Conservation (phyloP, 2,797 vertebrate genomes). For the Onychomys torridus region DNA sequence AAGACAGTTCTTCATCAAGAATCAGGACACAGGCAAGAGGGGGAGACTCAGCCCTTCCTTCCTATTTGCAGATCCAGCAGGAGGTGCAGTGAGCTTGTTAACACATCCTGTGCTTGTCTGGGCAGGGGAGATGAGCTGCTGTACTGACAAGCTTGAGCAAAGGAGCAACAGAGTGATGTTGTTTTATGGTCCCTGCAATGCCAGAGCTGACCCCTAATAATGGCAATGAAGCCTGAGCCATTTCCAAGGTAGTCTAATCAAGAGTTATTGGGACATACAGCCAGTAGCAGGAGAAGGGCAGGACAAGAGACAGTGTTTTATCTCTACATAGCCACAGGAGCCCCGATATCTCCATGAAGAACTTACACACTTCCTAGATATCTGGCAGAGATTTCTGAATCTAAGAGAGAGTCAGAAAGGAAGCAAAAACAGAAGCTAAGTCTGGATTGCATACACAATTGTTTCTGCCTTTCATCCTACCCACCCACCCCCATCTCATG, state of each 20-base stretch:
- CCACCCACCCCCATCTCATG: no score
- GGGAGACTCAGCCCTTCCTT: neutral
- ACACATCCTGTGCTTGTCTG: no score
- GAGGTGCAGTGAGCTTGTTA: neutral
- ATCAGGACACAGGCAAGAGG: neutral
- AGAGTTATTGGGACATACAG: neutral
- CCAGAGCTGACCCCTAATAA: neutral
- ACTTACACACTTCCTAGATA: neutral
- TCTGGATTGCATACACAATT: neutral
- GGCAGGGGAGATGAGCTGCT: neutral
- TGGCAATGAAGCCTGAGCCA: no score
- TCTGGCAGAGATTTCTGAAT: neutral
- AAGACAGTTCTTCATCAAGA: neutral
- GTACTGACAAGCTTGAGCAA: neutral
- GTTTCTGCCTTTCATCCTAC: no score
- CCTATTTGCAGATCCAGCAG: neutral
- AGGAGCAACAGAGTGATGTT: accelerated
- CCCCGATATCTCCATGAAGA: neutral
- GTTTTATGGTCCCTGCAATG: no score
- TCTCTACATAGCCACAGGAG: no score
- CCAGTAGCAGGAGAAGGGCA: neutral
- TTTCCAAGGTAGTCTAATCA: neutral
- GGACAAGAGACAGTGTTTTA: neutral
- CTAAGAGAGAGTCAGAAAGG: no score
- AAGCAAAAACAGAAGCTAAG: neutral